Evolutionary conservation across 2,888 invertebrate genomes (phyloP).

Genomic region (Harpalus rubripes): DNA sequence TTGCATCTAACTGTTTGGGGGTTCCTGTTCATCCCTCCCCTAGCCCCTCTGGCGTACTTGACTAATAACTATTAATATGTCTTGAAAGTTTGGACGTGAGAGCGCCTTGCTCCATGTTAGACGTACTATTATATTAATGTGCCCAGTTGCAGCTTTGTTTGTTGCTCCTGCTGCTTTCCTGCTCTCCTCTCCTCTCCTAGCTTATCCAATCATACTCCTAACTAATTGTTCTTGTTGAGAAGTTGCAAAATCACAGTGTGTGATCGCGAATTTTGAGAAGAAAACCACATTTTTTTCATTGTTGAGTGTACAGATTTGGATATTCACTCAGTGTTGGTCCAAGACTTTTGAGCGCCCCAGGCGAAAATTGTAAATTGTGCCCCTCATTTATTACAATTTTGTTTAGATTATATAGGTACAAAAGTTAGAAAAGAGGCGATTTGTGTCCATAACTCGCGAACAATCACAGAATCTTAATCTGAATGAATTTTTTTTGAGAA

Average conservation of each 20-base stretch:
- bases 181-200: slow-evolving; percentile 6
- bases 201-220: slow-evolving; percentile 48
- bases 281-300: no score
- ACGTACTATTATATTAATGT: slow-evolving; percentile 65
- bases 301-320: no score
- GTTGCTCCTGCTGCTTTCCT: slow-evolving; percentile 23
- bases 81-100: slow-evolving; percentile 70
- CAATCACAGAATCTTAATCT: no score
- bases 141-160: slow-evolving; percentile 65
- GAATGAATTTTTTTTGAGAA: no score
- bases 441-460: no score
- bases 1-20: neutral
- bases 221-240: slow-evolving; percentile 42
- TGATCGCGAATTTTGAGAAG: neutral
- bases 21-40: slow-evolving; percentile 13
- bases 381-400: no score
- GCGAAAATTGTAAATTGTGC: no score
- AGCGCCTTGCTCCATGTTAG: slow-evolving; percentile 35
- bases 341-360: no score
- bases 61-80: slow-evolving; percentile 77
- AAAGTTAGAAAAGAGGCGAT: no score
- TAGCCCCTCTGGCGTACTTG: slow-evolving; percentile 70
- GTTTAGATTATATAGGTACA: no score
- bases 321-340: no score
- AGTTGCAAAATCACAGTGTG: neutral